A percentile compares a stretch with the other conserved stretches of the same genome.
Conservation (phyloP, 2,113 vertebrate genomes). For the Oreochromis tanganicae region DNA sequence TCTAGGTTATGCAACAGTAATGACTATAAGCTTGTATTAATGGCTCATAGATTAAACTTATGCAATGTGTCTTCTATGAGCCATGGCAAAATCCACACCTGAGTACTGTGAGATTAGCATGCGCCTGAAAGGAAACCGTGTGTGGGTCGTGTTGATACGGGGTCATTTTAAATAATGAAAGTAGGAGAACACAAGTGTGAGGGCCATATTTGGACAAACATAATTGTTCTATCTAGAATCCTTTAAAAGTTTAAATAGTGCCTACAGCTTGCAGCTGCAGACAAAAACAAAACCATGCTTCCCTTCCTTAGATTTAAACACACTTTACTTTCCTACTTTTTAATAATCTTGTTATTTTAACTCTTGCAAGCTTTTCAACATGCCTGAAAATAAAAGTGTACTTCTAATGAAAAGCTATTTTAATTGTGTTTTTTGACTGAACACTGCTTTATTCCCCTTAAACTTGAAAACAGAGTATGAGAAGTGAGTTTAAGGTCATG, state of each 20-base stretch:
- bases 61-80: background rate
- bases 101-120: background rate
- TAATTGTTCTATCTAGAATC: background rate
- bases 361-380: background rate
- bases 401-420: background rate
- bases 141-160: background rate
- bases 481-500: background rate
- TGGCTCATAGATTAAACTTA: slow-evolving; percentile 9
- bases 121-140: background rate
- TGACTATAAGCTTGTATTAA: background rate
- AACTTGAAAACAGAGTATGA: background rate
- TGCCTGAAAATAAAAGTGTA: background rate
- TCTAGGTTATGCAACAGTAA: background rate
- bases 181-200: background rate
- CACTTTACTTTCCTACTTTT: background rate
- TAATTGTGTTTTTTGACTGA: background rate
- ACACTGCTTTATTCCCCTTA: background rate
- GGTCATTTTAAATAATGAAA: background rate
- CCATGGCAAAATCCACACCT: background rate
- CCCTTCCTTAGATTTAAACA: background rate
- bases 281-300: background rate
- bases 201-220: background rate
- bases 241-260: background rate
- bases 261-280: background rate
- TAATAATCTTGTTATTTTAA: background rate